Evolutionary conservation across 2,797 vertebrate species (phyloP).

Genomic region (Syngnathus rostellatus): DNA sequence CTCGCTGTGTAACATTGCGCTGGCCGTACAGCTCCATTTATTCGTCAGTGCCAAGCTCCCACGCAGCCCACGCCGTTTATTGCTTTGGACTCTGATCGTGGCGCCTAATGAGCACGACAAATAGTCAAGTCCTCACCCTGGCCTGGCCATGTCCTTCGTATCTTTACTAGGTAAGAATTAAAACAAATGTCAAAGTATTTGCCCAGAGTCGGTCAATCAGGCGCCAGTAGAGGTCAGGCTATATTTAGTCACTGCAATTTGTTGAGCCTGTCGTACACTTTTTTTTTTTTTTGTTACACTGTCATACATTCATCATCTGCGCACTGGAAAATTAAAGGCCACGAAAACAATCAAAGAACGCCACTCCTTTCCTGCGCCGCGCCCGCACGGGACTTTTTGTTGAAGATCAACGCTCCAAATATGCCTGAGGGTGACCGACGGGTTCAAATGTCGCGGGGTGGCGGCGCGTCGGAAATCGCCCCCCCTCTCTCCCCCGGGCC

Average conservation of each 20-base stretch:
- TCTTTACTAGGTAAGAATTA: no score
- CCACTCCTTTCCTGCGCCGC: slow-evolving; percentile 53
- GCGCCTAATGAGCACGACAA: slow-evolving; percentile 20
- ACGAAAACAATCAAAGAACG: slow-evolving; percentile 40
- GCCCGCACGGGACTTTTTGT: slow-evolving; percentile 1
- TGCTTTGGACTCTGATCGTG: slow-evolving; percentile 22
- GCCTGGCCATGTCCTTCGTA: neutral
- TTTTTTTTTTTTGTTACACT: slow-evolving; percentile 8
- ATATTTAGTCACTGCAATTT: neutral
- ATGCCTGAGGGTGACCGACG: slow-evolving; percentile 27
- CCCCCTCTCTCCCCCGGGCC: neutral
- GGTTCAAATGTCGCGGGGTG: slow-evolving; percentile 36
- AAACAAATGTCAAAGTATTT: neutral
- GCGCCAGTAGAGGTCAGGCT: neutral
- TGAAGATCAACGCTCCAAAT: slow-evolving; percentile 35
- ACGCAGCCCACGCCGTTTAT: slow-evolving; percentile 23
- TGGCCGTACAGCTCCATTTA: slow-evolving; percentile 35
- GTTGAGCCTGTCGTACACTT: no score
- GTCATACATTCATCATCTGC: slow-evolving; percentile 23
- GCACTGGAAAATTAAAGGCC: slow-evolving; percentile 45
- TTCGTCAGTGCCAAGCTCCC: slow-evolving; percentile 11
- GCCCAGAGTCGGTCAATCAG: neutral
- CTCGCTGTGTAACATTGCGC: slow-evolving; percentile 36
- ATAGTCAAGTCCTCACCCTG: neutral
- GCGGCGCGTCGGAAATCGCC: slow-evolving; percentile 32